Base-by-base conservation (phyloP, 2,888 invertebrate species). In the Tetheella fluctuosa region DNA sequence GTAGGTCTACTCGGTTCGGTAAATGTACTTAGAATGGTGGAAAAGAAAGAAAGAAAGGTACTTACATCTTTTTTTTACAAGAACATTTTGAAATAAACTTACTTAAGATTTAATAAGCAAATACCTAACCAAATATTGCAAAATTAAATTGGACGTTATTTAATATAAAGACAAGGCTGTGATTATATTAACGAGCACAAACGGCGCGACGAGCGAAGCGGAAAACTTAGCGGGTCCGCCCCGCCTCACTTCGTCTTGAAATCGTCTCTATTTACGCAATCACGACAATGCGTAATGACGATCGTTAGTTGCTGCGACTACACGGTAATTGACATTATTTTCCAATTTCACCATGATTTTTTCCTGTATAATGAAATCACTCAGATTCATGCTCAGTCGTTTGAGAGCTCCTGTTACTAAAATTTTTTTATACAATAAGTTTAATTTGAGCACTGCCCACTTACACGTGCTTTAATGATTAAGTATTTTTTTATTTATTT, bases 271-370 rank as follows among this genome's bases (percentile, higher is more conserved):
- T 89, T 89, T 89, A 87, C 88, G 90, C 86, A 90, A 91, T 89
- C 88, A 89, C 83, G 82, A 81, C 86, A 86, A 88, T 88, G 88
- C 89, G 88, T 92, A 92, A 92, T 91, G 89, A 89, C 84, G 80
- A 89, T 89, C 83, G 86, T 90, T 88, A 89, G 85, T 81, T 79
- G 80, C 85, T 83, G 76, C 80, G 80, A 81, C 79, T 81, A 82
- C 81, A 81, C 80, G 77, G 90, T 91, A 91, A 92, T 93, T 92
- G 91, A 88, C 88, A 90, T 92, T 89, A 91, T 91, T 91, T 91
- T 91, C 83, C 91, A 90, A 91, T 91, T 91, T 91, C 90, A 86
- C 81, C 73, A 77, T 80, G 69, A 78, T 84, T 85, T 88, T 81
- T 84, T 82, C 74, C 76, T 79, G 79, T 76, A 74, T 88, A 90